A percentile compares a stretch with the other conserved stretches of the same genome.
Conservation (phyloP, 2,113 vertebrate species). For the Balaeniceps rex region DNA sequence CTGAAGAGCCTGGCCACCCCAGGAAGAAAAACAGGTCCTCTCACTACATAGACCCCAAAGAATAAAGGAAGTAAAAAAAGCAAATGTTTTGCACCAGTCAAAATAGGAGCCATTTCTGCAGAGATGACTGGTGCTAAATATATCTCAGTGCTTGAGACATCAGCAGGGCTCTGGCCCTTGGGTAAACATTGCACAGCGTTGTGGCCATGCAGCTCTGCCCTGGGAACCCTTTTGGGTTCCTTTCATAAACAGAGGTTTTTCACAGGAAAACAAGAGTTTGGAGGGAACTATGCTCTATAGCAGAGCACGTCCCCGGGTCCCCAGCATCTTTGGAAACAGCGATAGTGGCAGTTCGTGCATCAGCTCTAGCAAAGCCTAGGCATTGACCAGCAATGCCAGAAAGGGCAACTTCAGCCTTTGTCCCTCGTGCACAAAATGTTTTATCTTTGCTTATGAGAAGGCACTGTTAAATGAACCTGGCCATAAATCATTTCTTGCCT, state of each 20-base stretch:
- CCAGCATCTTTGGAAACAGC: not conserved
- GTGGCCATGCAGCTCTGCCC: not conserved
- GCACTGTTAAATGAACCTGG: not conserved
- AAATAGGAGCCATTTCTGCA: not conserved
- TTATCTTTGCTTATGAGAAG: not conserved
- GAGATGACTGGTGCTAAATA: not conserved
- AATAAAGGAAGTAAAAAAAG: not conserved
- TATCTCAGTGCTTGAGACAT: not conserved
- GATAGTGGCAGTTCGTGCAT: not conserved
- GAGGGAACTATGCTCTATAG: not conserved
- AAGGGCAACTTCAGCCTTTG: not conserved
- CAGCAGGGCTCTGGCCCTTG: not conserved
- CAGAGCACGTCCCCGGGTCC: not conserved
- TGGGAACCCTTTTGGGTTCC: not conserved
- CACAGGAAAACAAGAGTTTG: not conserved
- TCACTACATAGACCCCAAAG: not conserved
- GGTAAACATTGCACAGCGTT: accelerated
- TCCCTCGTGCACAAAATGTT: not conserved
- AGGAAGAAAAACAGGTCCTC: not conserved
- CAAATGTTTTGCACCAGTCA: not conserved
- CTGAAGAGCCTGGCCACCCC: not conserved
- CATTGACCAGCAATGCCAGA: not conserved
- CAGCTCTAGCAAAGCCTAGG: not conserved
- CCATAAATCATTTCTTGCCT: not conserved
- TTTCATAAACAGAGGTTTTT: not conserved